A percentile compares a stretch with the other conserved stretches of the same genome.
phyloP scores from a whole-genome alignment of 2,797 vertebrate species.

The Pelochelys cantorii region DNA sequence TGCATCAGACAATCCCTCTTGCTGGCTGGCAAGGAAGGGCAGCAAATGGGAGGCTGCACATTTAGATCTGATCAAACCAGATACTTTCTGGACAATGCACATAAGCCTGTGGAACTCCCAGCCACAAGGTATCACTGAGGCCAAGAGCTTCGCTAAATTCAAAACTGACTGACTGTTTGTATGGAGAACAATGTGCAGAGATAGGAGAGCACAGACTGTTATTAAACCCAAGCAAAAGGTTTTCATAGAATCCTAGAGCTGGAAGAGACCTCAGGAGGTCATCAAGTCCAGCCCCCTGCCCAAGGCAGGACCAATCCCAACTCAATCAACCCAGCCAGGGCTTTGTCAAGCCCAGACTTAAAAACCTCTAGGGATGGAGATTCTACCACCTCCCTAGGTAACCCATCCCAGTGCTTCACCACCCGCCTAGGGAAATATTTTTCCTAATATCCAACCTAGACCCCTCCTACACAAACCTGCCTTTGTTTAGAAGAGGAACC shows the following conservation, averaged over 20 bases:
- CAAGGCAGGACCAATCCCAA: no score
- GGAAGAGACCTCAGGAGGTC: no score
- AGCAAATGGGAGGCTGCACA: not conserved
- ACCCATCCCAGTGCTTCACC: no score
- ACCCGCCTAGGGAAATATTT: no score
- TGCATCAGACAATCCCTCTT: not conserved
- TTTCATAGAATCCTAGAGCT: no score
- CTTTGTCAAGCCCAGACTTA: no score
- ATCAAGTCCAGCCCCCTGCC: no score
- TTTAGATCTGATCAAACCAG: not conserved
- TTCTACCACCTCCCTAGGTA: no score
- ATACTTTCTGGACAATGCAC: not conserved
- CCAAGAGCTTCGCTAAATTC: not conserved
- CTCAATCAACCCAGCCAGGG: no score
- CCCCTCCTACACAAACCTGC: not conserved
- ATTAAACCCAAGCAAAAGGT: not conserved
- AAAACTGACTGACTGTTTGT: not conserved
- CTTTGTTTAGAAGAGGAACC: not conserved
- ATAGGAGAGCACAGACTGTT: not conserved
- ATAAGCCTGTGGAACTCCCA: not conserved
- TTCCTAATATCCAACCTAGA: no score
- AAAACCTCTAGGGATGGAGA: no score
- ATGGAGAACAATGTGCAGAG: not conserved
- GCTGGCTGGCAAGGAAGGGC: not conserved
- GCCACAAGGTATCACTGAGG: not conserved